These are phyloP conservation scores for Napeogenes sylphis DNA, from an alignment of 2,888 invertebrate genomes.

Conservation along the genomic window DNA sequence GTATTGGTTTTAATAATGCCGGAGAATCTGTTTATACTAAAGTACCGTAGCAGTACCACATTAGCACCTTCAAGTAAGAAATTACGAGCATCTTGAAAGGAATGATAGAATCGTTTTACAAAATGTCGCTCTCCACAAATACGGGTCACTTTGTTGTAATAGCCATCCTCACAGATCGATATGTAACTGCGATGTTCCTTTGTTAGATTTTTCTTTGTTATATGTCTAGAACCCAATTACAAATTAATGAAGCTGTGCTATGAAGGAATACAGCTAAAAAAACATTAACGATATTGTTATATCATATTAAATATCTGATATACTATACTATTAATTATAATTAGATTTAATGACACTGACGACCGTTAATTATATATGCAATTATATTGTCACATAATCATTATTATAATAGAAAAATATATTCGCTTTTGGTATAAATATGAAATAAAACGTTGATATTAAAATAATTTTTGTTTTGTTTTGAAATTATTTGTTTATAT, in stretches of 20 bases:
- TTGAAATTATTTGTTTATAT: too few species aligned
- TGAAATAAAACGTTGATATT: too few species aligned
- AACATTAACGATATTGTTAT: too few species aligned
- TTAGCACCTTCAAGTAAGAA: slow-evolving; percentile 81
- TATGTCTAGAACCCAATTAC: slow-evolving; percentile 50
- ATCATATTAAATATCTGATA: too few species aligned
- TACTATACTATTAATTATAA: too few species aligned
- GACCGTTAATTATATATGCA: too few species aligned
- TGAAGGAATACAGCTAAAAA: too few species aligned
- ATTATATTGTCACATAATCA: too few species aligned
- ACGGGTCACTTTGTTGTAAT: slow-evolving; percentile 74
- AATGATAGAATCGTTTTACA: slow-evolving; percentile 71
- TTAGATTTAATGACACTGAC: too few species aligned
- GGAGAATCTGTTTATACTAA: slow-evolving; percentile 72
- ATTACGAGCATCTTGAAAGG: slow-evolving; percentile 65
- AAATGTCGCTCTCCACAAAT: slow-evolving; percentile 63
- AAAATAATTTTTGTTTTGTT: too few species aligned
- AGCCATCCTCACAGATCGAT: slow-evolving; percentile 74
- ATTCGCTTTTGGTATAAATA: too few species aligned
- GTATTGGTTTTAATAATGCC: slow-evolving; percentile 77
- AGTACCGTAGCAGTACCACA: slow-evolving; percentile 78
- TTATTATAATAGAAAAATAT: too few species aligned
- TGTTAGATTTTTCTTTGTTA: slow-evolving; percentile 57
- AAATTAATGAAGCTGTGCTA: not conserved
- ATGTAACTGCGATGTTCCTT: slow-evolving; percentile 76